Conservation (phyloP, 2,113 vertebrate species). For the Hippocampus barbouri region DNA sequence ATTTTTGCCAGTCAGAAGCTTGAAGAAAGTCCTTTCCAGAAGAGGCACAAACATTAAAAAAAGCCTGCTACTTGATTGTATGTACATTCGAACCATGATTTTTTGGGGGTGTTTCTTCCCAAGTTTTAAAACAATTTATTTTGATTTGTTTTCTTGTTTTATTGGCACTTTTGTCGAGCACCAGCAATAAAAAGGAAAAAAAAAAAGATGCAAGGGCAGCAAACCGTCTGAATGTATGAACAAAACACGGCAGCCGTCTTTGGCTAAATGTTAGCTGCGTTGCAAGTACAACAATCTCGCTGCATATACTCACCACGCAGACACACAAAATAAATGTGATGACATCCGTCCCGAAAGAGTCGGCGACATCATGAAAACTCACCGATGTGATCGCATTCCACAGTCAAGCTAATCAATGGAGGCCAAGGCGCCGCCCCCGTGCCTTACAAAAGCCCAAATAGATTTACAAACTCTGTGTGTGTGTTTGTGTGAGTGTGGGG, state of each 20-base stretch:
- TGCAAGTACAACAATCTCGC: not conserved
- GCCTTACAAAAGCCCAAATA: constrained; percentile 99
- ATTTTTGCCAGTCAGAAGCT: too few species aligned
- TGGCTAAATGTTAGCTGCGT: not conserved
- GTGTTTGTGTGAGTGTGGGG: constrained; percentile 41
- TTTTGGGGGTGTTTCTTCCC: too few species aligned
- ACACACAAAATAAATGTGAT: not conserved
- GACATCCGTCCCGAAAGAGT: constrained; percentile 90
- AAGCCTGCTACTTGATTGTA: too few species aligned
- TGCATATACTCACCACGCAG: not conserved
- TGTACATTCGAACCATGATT: too few species aligned
- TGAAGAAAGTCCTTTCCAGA: too few species aligned
- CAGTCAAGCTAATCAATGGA: constrained; percentile 97
- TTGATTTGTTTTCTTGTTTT: too few species aligned
- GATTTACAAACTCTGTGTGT: constrained; percentile 88
- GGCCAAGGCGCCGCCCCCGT: constrained; percentile 84
- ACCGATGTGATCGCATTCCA: constrained; percentile 94
- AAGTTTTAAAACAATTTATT: too few species aligned
- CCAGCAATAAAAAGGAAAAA: not conserved
- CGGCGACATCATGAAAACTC: constrained; percentile 95
- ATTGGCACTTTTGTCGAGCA: too few species aligned
- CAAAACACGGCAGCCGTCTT: not conserved
- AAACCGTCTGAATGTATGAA: not conserved
- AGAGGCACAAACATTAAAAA: too few species aligned
- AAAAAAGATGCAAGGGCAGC: not conserved